These are phyloP conservation scores for Thereva unica DNA, from an alignment of 2,888 invertebrate species.

Conservation along the genomic window DNA sequence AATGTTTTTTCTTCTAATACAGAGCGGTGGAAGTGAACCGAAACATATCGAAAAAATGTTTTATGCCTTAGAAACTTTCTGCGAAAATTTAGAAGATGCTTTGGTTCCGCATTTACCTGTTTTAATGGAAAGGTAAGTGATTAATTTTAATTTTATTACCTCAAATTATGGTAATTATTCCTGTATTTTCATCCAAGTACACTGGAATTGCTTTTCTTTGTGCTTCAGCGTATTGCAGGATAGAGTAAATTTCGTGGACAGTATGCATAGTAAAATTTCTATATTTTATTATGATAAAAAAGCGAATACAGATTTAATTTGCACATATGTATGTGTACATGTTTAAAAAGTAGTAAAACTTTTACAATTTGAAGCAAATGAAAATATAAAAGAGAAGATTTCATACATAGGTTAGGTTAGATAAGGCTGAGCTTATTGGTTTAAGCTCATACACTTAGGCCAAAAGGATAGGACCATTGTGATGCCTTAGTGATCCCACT, in stretches of 20 bases:
- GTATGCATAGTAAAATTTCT: constrained; percentile 4
- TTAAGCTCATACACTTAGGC: too few species aligned
- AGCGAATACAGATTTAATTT: too few species aligned
- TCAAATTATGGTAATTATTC: background rate
- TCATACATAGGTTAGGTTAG: too few species aligned
- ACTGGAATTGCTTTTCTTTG: background rate
- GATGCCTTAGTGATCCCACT: too few species aligned
- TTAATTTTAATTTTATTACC: background rate
- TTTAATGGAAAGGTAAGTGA: constrained; percentile 68
- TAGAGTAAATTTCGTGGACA: constrained; percentile 16
- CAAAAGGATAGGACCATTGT: too few species aligned
- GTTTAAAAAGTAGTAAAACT: too few species aligned
- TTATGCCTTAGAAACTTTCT: constrained; percentile 79
- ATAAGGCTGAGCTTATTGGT: too few species aligned
- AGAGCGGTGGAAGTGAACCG: constrained; percentile 63
- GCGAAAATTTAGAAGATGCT: constrained; percentile 75
- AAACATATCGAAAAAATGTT: constrained; percentile 73
- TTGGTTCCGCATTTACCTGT: constrained; percentile 72
- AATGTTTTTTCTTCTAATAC: constrained; percentile 28
- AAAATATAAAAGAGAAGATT: too few species aligned
- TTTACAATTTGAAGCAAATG: too few species aligned
- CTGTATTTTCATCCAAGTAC: constrained; percentile 31
- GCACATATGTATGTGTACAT: too few species aligned
- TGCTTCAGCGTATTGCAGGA: constrained; percentile 30
- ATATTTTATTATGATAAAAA: constrained; percentile 17